A percentile compares a stretch with the other conserved stretches of the same genome.
Conservation (phyloP, 2,113 vertebrate species). For the Daboia siamensis region DNA sequence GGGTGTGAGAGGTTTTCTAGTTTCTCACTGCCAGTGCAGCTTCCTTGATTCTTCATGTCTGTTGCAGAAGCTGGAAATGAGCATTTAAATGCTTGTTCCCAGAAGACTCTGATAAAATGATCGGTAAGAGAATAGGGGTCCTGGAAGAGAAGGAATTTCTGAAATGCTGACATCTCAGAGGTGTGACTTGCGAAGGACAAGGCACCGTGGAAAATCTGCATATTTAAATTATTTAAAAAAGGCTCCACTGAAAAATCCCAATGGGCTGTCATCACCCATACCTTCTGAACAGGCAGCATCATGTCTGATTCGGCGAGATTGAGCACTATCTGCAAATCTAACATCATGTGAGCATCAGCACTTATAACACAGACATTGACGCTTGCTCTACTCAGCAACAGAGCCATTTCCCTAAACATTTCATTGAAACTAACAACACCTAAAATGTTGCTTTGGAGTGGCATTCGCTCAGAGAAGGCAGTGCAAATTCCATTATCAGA, state of each 20-base stretch:
- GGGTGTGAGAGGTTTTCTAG: neutral
- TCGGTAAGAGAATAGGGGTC: neutral
- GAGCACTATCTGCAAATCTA: neutral
- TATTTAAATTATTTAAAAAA: neutral
- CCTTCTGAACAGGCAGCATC: neutral
- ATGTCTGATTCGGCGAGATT: neutral
- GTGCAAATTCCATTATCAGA: neutral
- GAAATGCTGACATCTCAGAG: neutral
- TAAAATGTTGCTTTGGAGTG: neutral
- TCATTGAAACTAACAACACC: neutral
- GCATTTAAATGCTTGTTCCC: constrained; percentile 20
- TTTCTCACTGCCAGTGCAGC: neutral
- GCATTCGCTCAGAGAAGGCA: constrained; percentile 4
- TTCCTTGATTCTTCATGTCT: neutral
- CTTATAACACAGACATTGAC: neutral
- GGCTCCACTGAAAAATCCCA: constrained; percentile 3
- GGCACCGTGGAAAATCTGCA: neutral
- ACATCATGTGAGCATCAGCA: constrained; percentile 7
- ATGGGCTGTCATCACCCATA: constrained; percentile 15
- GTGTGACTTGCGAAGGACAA: neutral
- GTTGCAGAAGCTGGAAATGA: neutral
- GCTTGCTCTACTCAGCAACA: neutral
- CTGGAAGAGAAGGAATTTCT: neutral
- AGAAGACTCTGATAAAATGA: constrained; percentile 5
- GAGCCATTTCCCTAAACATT: neutral